A percentile compares a stretch with the other conserved stretches of the same genome.
Evolutionary conservation across 2,888 invertebrate genomes (phyloP).

Genomic region (Metacarcinus magister): DNA sequence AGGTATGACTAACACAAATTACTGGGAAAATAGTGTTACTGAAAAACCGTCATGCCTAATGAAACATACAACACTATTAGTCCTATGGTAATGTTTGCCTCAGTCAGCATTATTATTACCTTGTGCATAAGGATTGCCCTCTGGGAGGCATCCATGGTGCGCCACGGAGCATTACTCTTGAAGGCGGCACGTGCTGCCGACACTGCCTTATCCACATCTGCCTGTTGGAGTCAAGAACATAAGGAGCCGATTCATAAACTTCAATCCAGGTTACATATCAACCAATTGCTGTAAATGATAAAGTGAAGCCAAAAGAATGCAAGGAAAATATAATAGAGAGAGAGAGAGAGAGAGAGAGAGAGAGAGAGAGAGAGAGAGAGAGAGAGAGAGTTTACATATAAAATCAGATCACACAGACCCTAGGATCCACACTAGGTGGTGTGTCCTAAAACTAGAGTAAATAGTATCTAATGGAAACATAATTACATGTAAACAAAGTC

Average conservation of each 20-base stretch:
- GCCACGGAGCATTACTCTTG: conserved; percentile 86
- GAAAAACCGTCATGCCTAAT: no score
- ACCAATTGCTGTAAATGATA: neutral
- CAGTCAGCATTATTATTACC: conserved; percentile 82
- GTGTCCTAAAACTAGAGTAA: no score
- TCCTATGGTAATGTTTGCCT: neutral
- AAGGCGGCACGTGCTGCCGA: conserved; percentile 86
- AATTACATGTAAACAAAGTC: no score
- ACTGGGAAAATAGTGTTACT: no score
- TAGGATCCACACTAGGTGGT: no score
- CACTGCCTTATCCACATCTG: conserved; percentile 87
- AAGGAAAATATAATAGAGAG: neutral
- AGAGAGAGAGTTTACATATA: no score
- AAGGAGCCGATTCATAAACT: neutral
- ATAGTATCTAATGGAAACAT: no score
- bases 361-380: no score
- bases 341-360: no score
- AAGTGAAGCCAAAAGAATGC: neutral
- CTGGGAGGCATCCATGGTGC: conserved; percentile 87
- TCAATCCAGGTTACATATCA: neutral
- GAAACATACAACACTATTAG: neutral
- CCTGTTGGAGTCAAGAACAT: conserved; percentile 83
- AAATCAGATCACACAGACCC: no score
- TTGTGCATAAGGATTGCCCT: conserved; percentile 86
- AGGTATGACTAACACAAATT: no score